phyloP scores from a whole-genome alignment of 2,888 invertebrate genomes.

The Sarcophaga variegata region DNA sequence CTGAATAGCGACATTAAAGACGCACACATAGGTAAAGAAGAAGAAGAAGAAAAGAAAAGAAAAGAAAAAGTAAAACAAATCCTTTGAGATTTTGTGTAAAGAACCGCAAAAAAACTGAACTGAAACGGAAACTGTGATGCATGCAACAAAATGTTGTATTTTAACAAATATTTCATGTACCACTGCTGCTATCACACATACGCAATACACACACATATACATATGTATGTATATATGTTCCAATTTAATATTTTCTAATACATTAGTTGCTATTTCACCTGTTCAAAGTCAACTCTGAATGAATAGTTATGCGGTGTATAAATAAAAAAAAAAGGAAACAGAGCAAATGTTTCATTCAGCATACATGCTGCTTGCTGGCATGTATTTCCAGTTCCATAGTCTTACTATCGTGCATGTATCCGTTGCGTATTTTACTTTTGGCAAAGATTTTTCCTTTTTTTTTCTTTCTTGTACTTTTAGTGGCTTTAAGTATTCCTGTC shows the following conservation, averaged over 20 bases:
- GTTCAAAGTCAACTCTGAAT: constrained; percentile 34
- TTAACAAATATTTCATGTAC: background rate
- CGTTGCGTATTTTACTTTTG: background rate
- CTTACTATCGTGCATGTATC: background rate
- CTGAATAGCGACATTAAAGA: background rate
- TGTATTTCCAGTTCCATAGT: background rate
- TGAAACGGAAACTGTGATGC: constrained; percentile 51
- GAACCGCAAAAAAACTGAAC: constrained; percentile 49
- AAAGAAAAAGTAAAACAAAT: constrained; percentile 39
- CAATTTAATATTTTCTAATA: constrained; percentile 57
- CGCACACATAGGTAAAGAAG: background rate
- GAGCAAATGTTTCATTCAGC: background rate
- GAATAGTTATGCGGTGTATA: background rate
- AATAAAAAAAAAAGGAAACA: background rate
- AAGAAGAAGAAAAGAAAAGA: background rate
- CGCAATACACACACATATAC: background rate
- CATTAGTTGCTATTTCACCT: constrained; percentile 59
- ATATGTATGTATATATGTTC: background rate
- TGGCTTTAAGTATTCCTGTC: constrained; percentile 57
- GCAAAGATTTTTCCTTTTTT: background rate
- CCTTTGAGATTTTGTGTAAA: constrained; percentile 48
- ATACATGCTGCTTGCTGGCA: background rate
- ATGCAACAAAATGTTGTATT: constrained; percentile 21
- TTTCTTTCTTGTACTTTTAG: background rate
- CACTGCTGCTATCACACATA: background rate